Base-by-base conservation (phyloP, 2,888 invertebrate species). In the Perizoma flavofasciatum region DNA sequence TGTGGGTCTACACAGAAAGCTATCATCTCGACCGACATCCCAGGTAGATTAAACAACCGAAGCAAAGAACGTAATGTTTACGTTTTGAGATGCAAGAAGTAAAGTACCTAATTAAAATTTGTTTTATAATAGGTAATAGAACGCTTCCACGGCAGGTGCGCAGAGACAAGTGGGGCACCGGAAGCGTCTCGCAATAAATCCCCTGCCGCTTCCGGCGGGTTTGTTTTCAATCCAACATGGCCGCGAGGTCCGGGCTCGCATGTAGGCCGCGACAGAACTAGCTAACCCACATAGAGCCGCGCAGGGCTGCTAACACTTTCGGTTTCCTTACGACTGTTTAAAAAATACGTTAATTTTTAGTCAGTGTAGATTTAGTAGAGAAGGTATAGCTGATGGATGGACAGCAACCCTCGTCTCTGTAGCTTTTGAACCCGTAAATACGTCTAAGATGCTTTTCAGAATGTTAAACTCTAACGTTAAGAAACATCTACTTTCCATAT, bases 141-240 rank as follows among this genome's bases (percentile, higher is more conserved):
- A 63, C 59, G 64, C 72, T 76, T 75, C 71, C 70, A 72, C 70
- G 72, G 74, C 81, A 81, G 80, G 83, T 83, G 82, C 73, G 70
- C 79, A 76, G 75, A 78, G 78, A 79, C 85, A 83, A 84, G 80
- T 83, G 77, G 79, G 72, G 67, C 78, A 78, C 73, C 83, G 85
- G 84, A 81, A 82, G 79, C 75, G 75, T 74, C 78, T 80, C 76
- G 80, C 80, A 77, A 83, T 85, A 83, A 84, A 82, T 80, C 81
- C 82, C 82, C 79, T 71, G 74, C 69, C 71, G 74, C 81, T 87
- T 89, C 89, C 89, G 88, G 78, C 70, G 73, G 63, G 72, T n/a
- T 51, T 51, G 57, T 49, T 79, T n/a, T 78, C 72, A 65, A 67
- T 72, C 75, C 78, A 59, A 77, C 75, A 83, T 82, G 78, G 81